Evolutionary conservation across 1,140 invertebrate genomes (phyloP), one percentile per base, ranked within the genome.

Genomic region (Thaumatotibia leucotreta): DNA sequence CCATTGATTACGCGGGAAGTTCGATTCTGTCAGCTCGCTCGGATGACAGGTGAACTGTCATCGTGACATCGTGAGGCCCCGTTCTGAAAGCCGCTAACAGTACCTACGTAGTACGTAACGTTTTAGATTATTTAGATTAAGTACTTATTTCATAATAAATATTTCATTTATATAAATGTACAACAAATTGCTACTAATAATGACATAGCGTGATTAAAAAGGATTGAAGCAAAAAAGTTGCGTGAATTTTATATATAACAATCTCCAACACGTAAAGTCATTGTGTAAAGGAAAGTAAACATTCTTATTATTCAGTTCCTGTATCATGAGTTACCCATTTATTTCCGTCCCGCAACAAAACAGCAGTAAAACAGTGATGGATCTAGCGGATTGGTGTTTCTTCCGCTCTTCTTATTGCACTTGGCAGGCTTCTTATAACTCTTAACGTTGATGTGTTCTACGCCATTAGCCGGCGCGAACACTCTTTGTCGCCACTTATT

Each of bases 401-500:
- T 54, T 52, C 29, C 27, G 20, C 45, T 65, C 39, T 24, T 54
- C 27, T 65, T 31, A 54, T 65, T 50, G 32, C 45, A 52, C 22
- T 75, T 79, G 76, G 73, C 78, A 74, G 67, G 63, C 54, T 77
- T 67, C 70, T 65, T 70, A 67, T 63, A 67, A 76, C 67, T 73
- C 67, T 67, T 75, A 77, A 77, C 63, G 66, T 66, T 76, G 69
- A 76, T 78, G 71, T 75, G 74, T 80, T 80, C 80, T 70, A 75
- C 74, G 32, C 76, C 74, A 82, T 82, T 80, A 72, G 73, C 68
- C 75, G 79, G 73, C 77, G 74, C 73, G 73, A 74, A 72, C 75
- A 76, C 71, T 77, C 70, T 78, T 79, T 79, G 73, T 79, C 72
- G 70, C 72, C 74, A 79, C 75, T 77, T 80, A 80, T 77, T 80